A percentile compares a stretch with the other conserved stretches of the same genome.
Conservation (phyloP, 1,140 invertebrate species). For the Penaeus indicus region DNA sequence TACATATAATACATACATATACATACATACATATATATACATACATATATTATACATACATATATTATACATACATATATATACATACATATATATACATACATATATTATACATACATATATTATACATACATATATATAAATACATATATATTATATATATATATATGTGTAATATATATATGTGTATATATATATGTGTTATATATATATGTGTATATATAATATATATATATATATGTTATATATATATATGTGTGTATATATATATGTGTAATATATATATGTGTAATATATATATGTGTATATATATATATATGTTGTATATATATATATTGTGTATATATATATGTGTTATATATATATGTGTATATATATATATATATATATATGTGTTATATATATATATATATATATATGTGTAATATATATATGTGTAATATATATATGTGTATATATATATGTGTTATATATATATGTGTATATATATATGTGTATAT, state of each 20-base stretch:
- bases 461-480: background rate
- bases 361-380: background rate
- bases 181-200: background rate
- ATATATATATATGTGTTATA: background rate
- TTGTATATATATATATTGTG: background rate
- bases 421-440: slow-evolving; percentile 15
- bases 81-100: background rate
- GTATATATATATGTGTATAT: background rate
- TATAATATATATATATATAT: background rate
- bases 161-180: no score
- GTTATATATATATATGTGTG: background rate
- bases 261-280: background rate
- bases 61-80: slow-evolving; percentile 11
- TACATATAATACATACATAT: slow-evolving; percentile 3
- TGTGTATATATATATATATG: background rate
- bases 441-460: background rate
- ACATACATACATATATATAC: background rate
- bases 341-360: no score
- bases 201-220: background rate
- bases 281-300: background rate
- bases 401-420: background rate
- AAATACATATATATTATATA: background rate
- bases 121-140: background rate
- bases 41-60: no score
- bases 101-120: slow-evolving; percentile 13